Evolutionary conservation across 2,797 vertebrate genomes (phyloP).

Genomic region (Chromobotia macracanthus): DNA sequence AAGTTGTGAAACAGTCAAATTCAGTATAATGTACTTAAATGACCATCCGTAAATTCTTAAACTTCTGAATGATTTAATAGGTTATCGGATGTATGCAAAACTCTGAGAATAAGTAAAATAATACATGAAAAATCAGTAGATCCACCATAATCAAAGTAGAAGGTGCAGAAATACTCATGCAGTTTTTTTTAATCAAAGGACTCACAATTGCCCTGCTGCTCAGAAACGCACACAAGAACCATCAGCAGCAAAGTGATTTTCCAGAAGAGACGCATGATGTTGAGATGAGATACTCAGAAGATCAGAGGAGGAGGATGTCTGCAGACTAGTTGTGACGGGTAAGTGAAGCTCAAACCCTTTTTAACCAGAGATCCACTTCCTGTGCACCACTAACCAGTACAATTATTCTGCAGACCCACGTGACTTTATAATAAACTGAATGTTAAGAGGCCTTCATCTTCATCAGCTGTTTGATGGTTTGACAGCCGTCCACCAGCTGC

Average conservation of each 20-base stretch:
- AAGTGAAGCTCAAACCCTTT: not conserved
- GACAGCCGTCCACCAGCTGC: not conserved
- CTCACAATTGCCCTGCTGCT: constrained; percentile 14
- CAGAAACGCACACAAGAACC: constrained; percentile 23
- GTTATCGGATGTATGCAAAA: not conserved
- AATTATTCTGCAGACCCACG: not conserved
- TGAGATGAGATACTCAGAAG: not conserved
- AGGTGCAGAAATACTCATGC: too few species aligned
- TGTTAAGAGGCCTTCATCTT: not conserved
- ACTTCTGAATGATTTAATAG: too few species aligned
- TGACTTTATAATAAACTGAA: not conserved
- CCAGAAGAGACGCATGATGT: constrained; percentile 19
- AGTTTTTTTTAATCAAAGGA: not conserved
- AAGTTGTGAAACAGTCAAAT: too few species aligned
- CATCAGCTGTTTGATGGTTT: not conserved
- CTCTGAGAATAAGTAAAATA: too few species aligned
- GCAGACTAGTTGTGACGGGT: too few species aligned
- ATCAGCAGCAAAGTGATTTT: constrained; percentile 19
- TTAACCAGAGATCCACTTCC: constrained; percentile 14
- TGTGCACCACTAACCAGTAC: constrained; percentile 17
- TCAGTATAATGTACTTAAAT: not conserved
- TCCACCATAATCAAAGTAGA: too few species aligned
- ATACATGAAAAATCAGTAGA: too few species aligned
- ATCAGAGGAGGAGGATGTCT: too few species aligned
- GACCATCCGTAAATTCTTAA: not conserved